A percentile compares a stretch with the other conserved stretches of the same genome.
phyloP scores from a whole-genome alignment of 2,113 vertebrate species.

The Petrocephalus microphthalmus region DNA sequence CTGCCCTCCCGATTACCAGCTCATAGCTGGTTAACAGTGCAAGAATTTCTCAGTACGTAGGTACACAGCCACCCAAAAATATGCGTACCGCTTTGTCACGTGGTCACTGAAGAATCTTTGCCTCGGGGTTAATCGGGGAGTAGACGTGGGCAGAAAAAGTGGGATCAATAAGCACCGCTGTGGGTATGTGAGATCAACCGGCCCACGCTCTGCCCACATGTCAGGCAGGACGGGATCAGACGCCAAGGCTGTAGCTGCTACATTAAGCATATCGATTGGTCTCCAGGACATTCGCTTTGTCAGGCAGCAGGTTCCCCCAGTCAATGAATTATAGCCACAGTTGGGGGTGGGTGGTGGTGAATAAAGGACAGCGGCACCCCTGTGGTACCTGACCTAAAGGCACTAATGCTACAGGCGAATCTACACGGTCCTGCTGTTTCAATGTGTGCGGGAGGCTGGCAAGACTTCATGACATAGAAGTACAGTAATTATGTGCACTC shows the following conservation, averaged over 20 bases:
- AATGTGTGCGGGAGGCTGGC: background rate
- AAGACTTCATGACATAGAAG: background rate
- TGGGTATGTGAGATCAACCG: background rate
- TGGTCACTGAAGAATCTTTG: background rate
- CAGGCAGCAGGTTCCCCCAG: constrained; percentile 51
- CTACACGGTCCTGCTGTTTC: background rate
- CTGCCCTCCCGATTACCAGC: background rate
- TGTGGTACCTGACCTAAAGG: background rate
- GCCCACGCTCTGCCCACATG: background rate
- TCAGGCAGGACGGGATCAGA: background rate
- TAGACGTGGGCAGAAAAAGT: background rate
- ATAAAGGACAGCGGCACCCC: background rate
- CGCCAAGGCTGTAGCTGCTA: constrained; percentile 46
- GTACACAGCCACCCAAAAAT: background rate
- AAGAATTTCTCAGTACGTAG: background rate
- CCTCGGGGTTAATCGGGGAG: background rate
- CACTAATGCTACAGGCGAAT: background rate
- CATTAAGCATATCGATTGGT: constrained; percentile 64
- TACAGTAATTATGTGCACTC: background rate
- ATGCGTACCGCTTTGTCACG: background rate
- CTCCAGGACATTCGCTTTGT: constrained; percentile 55
- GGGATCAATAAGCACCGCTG: background rate
- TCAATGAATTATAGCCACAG: constrained; percentile 56
- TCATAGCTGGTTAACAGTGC: background rate
- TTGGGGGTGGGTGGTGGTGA: background rate